phyloP scores from a whole-genome alignment of 2,797 vertebrate genomes.

The Darevskia mixta region DNA sequence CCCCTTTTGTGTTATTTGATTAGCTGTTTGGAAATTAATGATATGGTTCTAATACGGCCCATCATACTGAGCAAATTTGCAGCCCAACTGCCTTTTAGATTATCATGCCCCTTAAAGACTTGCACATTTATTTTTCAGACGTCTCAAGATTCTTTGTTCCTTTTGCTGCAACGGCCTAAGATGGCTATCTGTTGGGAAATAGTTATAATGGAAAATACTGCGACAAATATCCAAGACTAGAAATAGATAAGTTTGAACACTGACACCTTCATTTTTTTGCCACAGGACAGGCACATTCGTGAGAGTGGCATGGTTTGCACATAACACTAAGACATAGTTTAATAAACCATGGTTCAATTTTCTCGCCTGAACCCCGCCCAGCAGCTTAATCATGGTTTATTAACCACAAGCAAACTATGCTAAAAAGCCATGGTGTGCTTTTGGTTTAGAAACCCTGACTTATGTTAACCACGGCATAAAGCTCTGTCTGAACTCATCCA shows the following conservation, averaged over 20 bases:
- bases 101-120: too few relatives aligned
- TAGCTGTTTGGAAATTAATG: background rate
- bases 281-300: background rate
- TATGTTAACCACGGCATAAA: too few relatives aligned
- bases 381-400: too few relatives aligned
- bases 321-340: too few relatives aligned
- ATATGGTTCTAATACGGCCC: background rate
- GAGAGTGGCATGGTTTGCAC: background rate
- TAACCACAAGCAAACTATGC: too few relatives aligned
- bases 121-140: too few relatives aligned
- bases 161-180: background rate
- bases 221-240: background rate
- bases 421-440: too few relatives aligned
- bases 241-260: background rate
- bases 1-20: background rate
- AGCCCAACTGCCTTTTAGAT: background rate
- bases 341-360: too few relatives aligned
- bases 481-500: too few relatives aligned
- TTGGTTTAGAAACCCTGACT: too few relatives aligned
- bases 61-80: background rate
- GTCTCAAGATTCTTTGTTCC: too few relatives aligned
- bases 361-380: too few relatives aligned
- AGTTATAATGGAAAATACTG: background rate
- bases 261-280: background rate
- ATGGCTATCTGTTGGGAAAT: background rate